A percentile compares a stretch with the other conserved stretches of the same genome.
Conservation (phyloP, 2,113 vertebrate genomes). For the Morone chrysops region DNA sequence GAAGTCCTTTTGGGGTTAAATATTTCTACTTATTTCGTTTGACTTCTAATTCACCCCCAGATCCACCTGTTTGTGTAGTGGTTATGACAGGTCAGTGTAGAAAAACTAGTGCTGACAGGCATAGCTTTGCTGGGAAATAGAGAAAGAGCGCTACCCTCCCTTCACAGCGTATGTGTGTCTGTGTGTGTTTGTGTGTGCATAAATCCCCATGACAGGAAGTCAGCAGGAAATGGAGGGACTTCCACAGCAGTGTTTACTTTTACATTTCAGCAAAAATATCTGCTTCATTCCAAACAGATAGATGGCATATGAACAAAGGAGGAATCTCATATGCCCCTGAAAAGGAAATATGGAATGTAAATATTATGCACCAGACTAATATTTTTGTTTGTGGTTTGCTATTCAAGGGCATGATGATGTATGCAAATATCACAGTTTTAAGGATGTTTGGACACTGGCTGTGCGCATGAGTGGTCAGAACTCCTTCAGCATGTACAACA, state of each 20-base stretch:
- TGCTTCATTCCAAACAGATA: constrained; percentile 73
- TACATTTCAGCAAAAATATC: constrained; percentile 77
- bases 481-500: constrained; percentile 6
- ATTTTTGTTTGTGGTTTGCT: constrained; percentile 58
- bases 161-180: constrained; percentile 27
- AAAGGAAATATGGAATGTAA: constrained; percentile 63
- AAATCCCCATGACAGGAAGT: constrained; percentile 79
- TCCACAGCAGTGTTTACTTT: constrained; percentile 82
- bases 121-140: constrained; percentile 75
- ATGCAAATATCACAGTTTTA: constrained; percentile 42
- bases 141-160: constrained; percentile 52
- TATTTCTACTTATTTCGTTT: constrained; percentile 53
- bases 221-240: constrained; percentile 84
- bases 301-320: constrained; percentile 56
- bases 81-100: constrained; percentile 77
- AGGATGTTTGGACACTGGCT: constrained; percentile 28
- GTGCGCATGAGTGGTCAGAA: neutral
- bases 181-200: constrained; percentile 42
- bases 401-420: constrained; percentile 30
- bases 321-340: constrained; percentile 41
- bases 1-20: constrained; percentile 50
- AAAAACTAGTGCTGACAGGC: constrained; percentile 73
- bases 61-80: constrained; percentile 76
- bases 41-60: constrained; percentile 67
- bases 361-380: constrained; percentile 52